A percentile compares a stretch with the other conserved stretches of the same genome.
Conservation (phyloP, 1,140 invertebrate genomes). For the Chionoecetes opilio region DNA sequence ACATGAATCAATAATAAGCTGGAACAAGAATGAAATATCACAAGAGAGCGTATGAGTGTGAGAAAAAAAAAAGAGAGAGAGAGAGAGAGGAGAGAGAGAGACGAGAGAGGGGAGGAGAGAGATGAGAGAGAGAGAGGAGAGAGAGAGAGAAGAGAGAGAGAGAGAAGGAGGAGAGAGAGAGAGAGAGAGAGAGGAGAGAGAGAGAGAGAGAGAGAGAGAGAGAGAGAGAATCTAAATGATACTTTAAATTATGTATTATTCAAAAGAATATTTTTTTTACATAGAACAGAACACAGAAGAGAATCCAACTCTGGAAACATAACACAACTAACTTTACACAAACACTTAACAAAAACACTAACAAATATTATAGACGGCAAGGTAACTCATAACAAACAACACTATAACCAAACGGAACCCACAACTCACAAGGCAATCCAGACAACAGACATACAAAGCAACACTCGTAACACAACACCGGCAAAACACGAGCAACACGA, state of each 20-base stretch:
- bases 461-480: not conserved
- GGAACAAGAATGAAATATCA: too few species aligned
- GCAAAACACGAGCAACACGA: not conserved
- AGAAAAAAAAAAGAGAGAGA: slow-evolving; percentile 23
- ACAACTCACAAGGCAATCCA: not conserved
- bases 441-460: not conserved
- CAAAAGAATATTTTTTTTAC: too few species aligned
- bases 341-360: too few species aligned
- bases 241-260: too few species aligned
- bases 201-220: slow-evolving; percentile 48
- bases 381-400: too few species aligned
- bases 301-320: too few species aligned
- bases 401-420: too few species aligned
- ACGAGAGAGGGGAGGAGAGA: not conserved
- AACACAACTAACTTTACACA: too few species aligned
- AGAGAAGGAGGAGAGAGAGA: slow-evolving; percentile 6
- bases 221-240: slow-evolving; percentile 1
- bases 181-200: not conserved
- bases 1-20: not conserved
- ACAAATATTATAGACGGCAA: too few species aligned
- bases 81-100: not conserved
- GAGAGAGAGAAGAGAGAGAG: not conserved
- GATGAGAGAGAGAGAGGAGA: slow-evolving; percentile 19
- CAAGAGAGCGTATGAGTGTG: too few species aligned
- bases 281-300: not conserved